These are phyloP conservation scores for Serranus cabrilla DNA, from an alignment of 2,797 vertebrate species.

Conservation along the genomic window DNA sequence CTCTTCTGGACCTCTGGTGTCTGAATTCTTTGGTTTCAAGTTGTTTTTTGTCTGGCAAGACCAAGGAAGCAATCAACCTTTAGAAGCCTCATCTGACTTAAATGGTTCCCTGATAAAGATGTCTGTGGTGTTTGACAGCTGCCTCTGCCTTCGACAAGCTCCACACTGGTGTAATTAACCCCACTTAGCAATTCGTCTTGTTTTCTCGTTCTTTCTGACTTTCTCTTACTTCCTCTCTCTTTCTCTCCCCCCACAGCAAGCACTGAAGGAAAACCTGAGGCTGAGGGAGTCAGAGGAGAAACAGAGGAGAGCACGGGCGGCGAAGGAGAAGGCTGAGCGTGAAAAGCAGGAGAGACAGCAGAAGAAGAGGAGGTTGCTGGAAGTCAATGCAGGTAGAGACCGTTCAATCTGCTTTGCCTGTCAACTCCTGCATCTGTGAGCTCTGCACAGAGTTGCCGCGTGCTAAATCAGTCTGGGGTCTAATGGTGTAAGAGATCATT, in stretches of 20 bases:
- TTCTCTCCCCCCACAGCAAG: conserved; percentile 87
- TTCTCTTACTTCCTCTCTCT: conserved; percentile 20
- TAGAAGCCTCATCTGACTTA: conserved; percentile 60
- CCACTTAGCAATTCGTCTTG: conserved; percentile 65
- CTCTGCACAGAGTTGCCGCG: conserved; percentile 20
- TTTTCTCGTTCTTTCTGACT: conserved; percentile 35
- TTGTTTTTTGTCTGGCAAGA: conserved; percentile 32
- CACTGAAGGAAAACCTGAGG: conserved; percentile 92
- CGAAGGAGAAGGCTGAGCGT: conserved; percentile 94
- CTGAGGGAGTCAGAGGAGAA: conserved; percentile 94
- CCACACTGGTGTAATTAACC: conserved; percentile 72
- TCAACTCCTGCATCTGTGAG: conserved; percentile 45
- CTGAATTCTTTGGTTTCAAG: conserved; percentile 26
- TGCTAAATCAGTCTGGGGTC: conserved; percentile 51
- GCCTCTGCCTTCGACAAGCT: conserved; percentile 53
- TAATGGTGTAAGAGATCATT: conserved; percentile 47
- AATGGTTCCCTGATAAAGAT: conserved; percentile 62
- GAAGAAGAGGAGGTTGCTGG: conserved; percentile 93
- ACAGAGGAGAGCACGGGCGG: conserved; percentile 90
- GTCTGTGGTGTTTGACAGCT: conserved; percentile 64
- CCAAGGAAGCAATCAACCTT: conserved; percentile 38
- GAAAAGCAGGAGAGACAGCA: conserved; percentile 93
- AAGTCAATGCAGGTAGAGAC: conserved; percentile 92
- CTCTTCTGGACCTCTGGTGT: conserved; percentile 25
- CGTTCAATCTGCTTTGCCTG: conserved; percentile 45